Base-by-base conservation (phyloP, 2,113 vertebrate genomes). In the Colius striatus region DNA sequence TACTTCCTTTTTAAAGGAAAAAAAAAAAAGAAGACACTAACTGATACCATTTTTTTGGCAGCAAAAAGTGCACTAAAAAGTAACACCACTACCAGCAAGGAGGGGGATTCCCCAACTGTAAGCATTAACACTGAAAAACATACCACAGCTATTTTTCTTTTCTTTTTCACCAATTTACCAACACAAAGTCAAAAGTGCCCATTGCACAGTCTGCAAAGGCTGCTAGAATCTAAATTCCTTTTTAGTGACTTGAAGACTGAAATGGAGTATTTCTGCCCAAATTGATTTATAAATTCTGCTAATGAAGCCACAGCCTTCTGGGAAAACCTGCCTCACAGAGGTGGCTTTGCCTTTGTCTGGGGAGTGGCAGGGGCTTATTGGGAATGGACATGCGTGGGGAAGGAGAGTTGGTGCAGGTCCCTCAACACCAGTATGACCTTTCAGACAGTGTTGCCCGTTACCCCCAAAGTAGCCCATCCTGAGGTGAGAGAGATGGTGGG, bases 31-130 rank as follows among this genome's bases (percentile, higher is more conserved):
- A 87, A 20, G 43, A 78, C 95, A 80, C 51, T 51, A 87, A 93
- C 76, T 47, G 12, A 47, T 89, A 82, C 53, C 5, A 5, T 95
- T 71, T 84, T 48, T 80, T 94, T 75, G 91, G 91, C 91, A 96
- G 96, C 34, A 43, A 84, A 92, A 95, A 71, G 75, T 78, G 91
- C 75, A 58, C 76, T 96, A 94, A 34, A 90, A 91, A 60, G 71
- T 92, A 91, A 29, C 36, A 77, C 75, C 82, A 90, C 55, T 29
- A 84, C 16, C 53, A 30, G 8, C 3, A 4, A 25, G 36, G 32
- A 58, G 16, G 10, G 16, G 22, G 10, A 45, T n/a, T 66, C 7
- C 10, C 20, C 13, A 17, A 4, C 43, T 63, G 55, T 70, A 82
- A 80, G n/a, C 60, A 34, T n/a, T 29, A 62, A 34, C 45, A 68